Evolutionary conservation across 2,797 vertebrate genomes (phyloP).

Genomic region (Lagodon rhomboides): DNA sequence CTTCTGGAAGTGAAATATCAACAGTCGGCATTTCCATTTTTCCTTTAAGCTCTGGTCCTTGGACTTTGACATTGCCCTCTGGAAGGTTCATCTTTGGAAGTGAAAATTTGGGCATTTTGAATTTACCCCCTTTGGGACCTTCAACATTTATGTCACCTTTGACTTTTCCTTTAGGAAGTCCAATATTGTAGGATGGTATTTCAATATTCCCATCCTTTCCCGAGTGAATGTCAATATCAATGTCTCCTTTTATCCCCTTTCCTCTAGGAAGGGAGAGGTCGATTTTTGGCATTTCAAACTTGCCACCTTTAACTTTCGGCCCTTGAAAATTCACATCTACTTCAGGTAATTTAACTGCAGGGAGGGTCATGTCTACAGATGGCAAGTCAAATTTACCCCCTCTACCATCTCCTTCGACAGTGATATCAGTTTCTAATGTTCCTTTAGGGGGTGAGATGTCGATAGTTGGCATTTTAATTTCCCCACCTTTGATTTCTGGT

Average conservation of each 20-base stretch:
- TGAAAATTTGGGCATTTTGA: conserved; percentile 76
- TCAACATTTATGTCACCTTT: conserved; percentile 42
- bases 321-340: conserved; percentile 62
- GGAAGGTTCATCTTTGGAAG: conserved; percentile 62
- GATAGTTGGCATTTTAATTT: conserved; percentile 59
- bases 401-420: conserved; percentile 24
- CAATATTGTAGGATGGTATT: conserved; percentile 52
- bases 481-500: conserved; percentile 49
- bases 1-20: conserved; percentile 70
- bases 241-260: conserved; percentile 55
- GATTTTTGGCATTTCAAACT: conserved; percentile 70
- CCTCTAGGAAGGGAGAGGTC: conserved; percentile 73
- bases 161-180: conserved; percentile 59
- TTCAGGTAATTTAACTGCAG: conserved; percentile 58
- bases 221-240: conserved; percentile 58
- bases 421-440: conserved; percentile 32
- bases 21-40: conserved; percentile 64
- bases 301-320: conserved; percentile 60
- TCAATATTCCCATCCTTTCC: conserved; percentile 57
- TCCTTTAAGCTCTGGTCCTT: conserved; percentile 50
- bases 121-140: conserved; percentile 53
- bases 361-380: conserved; percentile 53
- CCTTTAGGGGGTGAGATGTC: conserved; percentile 67
- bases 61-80: conserved; percentile 46
- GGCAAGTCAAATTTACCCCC: conserved; percentile 48